Evolutionary conservation across 1,140 invertebrate species (phyloP).

Genomic region (Calephelis virginiensis): DNA sequence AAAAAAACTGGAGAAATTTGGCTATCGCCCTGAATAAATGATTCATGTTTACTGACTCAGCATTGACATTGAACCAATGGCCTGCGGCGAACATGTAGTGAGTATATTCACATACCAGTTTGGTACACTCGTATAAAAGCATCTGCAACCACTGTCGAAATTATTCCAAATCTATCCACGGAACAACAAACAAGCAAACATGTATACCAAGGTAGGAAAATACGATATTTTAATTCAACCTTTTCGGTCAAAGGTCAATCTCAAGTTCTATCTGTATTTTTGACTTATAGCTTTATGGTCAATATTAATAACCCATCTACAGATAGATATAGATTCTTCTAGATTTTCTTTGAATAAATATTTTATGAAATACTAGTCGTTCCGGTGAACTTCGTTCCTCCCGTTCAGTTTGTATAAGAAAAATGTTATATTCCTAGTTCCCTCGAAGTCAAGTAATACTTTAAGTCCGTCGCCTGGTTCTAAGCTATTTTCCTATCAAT

Average conservation of each 20-base stretch:
- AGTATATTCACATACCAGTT: background rate
- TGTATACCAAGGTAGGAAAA: slow-evolving; percentile 58
- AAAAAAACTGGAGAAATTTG: background rate
- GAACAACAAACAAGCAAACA: slow-evolving; percentile 44
- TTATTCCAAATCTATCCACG: slow-evolving; percentile 54
- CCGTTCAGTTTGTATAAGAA: too few species aligned
- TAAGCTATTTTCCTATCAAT: too few species aligned
- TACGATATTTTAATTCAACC: background rate
- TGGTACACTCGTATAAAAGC: slow-evolving; percentile 5
- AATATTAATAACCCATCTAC: too few species aligned
- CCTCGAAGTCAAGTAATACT: too few species aligned
- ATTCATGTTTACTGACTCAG: background rate
- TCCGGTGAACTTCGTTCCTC: too few species aligned
- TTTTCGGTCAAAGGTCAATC: background rate
- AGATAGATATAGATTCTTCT: too few species aligned
- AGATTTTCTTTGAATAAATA: too few species aligned
- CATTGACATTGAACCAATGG: background rate
- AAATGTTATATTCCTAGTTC: too few species aligned
- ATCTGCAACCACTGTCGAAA: slow-evolving; percentile 25
- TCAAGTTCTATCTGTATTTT: background rate
- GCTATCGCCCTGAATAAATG: background rate
- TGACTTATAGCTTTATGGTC: background rate
- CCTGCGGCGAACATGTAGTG: background rate
- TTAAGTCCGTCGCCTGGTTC: too few species aligned
- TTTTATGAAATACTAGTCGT: too few species aligned